phyloP scores from a whole-genome alignment of 2,888 invertebrate genomes.

The Volucella inanis region DNA sequence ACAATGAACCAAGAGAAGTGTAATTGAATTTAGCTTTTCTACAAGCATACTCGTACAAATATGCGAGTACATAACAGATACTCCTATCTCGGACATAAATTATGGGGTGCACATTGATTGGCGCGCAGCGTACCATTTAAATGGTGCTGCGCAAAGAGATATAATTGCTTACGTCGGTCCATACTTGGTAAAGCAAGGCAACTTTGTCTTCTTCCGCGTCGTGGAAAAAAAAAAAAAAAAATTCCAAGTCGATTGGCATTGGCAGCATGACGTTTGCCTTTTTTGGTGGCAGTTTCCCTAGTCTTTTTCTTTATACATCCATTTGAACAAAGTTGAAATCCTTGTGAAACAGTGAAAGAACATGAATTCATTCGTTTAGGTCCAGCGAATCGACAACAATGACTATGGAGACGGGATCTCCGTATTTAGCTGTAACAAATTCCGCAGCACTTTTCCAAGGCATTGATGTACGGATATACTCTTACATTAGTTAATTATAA shows the following conservation, averaged over 20 bases:
- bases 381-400: constrained; percentile 1
- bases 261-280: constrained; percentile 47
- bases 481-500: constrained; percentile 19
- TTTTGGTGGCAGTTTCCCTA: constrained; percentile 44
- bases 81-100: too few relatives aligned
- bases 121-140: constrained; percentile 23
- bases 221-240: neutral
- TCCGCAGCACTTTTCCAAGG: constrained; percentile 36
- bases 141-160: neutral
- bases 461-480: neutral
- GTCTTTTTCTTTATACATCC: constrained; percentile 1
- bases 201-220: constrained; percentile 55
- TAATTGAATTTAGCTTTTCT: constrained; percentile 21
- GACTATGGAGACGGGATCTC: constrained; percentile 1
- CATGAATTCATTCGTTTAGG: constrained; percentile 42
- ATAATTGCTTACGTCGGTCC: constrained; percentile 42
- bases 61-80: too few relatives aligned
- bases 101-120: constrained; percentile 33
- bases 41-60: neutral
- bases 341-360: constrained; percentile 67
- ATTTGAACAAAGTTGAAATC: constrained; percentile 53
- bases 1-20: neutral
- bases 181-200: constrained; percentile 48
- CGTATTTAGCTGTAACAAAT: constrained; percentile 48
- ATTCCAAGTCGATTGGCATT: constrained; percentile 27